Conservation (phyloP, 2,797 vertebrate species). For the Rousettus madagascariensis region DNA sequence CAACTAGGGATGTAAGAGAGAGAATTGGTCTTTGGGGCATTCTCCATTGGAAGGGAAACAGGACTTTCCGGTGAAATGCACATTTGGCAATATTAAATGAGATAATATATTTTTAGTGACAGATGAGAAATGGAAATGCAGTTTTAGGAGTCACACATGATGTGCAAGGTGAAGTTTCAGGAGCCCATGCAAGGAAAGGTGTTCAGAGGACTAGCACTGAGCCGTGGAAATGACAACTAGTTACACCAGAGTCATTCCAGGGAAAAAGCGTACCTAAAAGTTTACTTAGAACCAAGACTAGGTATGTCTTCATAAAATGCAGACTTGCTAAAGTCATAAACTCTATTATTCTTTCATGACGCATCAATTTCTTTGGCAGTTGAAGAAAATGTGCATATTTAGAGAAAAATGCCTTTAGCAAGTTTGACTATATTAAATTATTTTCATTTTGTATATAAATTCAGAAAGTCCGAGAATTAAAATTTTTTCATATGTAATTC, state of each 20-base stretch:
- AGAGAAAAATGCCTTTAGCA: not conserved
- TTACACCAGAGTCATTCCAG: not conserved
- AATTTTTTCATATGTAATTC: not conserved
- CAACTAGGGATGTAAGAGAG: not conserved
- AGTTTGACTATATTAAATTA: slow-evolving; percentile 10
- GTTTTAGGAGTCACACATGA: not conserved
- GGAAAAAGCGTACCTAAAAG: not conserved
- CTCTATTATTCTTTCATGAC: not conserved
- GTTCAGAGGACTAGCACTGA: not conserved
- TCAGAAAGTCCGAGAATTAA: not conserved
- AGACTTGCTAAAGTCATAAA: not conserved
- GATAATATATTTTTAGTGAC: not conserved
- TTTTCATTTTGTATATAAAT: not conserved
- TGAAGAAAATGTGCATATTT: not conserved
- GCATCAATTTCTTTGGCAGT: not conserved
- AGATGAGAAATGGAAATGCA: not conserved
- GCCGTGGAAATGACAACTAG: not conserved
- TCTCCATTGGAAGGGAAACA: not conserved
- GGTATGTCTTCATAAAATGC: not conserved
- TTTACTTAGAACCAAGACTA: not conserved
- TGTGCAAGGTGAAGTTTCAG: not conserved
- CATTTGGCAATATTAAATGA: not conserved
- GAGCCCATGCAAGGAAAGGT: not conserved
- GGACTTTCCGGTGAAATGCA: not conserved
- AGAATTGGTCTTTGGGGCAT: not conserved